phyloP scores from a whole-genome alignment of 2,797 vertebrate species.

The Helicolenus hilgendorfi region DNA sequence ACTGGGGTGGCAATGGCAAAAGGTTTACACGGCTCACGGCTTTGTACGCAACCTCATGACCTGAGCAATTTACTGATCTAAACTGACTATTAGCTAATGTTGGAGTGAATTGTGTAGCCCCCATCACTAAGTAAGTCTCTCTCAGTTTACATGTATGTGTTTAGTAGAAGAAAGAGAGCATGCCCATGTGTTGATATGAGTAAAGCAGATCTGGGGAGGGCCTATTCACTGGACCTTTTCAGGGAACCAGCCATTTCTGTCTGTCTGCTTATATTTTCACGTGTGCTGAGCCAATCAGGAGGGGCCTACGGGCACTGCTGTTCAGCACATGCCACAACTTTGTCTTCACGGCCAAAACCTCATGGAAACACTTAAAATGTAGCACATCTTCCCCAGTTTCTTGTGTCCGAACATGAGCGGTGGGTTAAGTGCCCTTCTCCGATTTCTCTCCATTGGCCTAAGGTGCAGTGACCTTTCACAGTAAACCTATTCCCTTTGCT shows the following conservation, averaged over 20 bases:
- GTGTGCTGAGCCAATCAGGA: neutral
- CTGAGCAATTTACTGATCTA: too few species aligned
- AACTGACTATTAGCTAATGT: too few species aligned
- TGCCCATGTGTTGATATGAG: neutral
- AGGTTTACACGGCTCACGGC: too few species aligned
- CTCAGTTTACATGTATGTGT: neutral
- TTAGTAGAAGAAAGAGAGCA: neutral
- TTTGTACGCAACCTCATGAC: too few species aligned
- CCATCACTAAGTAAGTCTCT: neutral
- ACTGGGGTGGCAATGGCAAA: too few species aligned
- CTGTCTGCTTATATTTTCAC: neutral
- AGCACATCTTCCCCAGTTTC: slow-evolving; percentile 31
- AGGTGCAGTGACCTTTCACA: slow-evolving; percentile 69
- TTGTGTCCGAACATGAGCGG: slow-evolving; percentile 36
- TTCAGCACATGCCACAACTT: neutral
- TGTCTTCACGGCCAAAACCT: neutral
- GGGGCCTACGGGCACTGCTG: neutral
- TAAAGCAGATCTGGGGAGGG: neutral
- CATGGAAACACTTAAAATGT: neutral
- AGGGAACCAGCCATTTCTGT: too few species aligned
- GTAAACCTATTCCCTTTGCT: slow-evolving; percentile 60
- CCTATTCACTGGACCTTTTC: neutral
- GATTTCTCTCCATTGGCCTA: slow-evolving; percentile 45
- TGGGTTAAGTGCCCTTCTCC: slow-evolving; percentile 46
- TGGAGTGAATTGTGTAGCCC: too few species aligned